A percentile compares a stretch with the other conserved stretches of the same genome.
phyloP scores from a whole-genome alignment of 2,113 vertebrate genomes.

The Oreotragus oreotragus region DNA sequence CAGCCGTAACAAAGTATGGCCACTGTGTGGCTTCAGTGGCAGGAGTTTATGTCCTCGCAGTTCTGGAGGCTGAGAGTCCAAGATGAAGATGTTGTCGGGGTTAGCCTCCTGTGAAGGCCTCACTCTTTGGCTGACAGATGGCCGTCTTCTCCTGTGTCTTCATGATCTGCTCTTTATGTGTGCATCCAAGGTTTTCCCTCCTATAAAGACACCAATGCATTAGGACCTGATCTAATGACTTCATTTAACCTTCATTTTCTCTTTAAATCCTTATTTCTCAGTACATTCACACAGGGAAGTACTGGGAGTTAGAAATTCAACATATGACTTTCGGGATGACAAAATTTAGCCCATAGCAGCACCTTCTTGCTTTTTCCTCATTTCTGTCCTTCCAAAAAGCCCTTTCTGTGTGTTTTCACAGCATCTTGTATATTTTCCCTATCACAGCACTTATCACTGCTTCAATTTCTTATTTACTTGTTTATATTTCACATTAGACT shows the following conservation, averaged over 20 bases:
- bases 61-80: background rate
- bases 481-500: background rate
- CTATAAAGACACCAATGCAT: background rate
- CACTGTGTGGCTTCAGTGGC: background rate
- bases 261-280: background rate
- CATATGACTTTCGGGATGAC: background rate
- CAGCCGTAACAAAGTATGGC: background rate
- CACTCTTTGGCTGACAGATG: background rate
- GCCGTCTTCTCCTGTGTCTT: background rate
- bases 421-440: background rate
- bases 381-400: background rate
- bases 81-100: background rate
- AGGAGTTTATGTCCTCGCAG: background rate
- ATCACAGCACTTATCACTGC: background rate
- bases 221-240: background rate
- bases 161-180: background rate
- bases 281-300: background rate
- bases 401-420: background rate
- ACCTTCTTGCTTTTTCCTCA: background rate
- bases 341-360: background rate
- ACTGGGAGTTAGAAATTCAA: background rate
- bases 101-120: background rate
- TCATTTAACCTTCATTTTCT: background rate
- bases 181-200: background rate
- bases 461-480: slow-evolving; percentile 36